These are phyloP conservation scores for Ecliptopera silaceata DNA, from an alignment of 2,888 invertebrate genomes.

Conservation along the genomic window DNA sequence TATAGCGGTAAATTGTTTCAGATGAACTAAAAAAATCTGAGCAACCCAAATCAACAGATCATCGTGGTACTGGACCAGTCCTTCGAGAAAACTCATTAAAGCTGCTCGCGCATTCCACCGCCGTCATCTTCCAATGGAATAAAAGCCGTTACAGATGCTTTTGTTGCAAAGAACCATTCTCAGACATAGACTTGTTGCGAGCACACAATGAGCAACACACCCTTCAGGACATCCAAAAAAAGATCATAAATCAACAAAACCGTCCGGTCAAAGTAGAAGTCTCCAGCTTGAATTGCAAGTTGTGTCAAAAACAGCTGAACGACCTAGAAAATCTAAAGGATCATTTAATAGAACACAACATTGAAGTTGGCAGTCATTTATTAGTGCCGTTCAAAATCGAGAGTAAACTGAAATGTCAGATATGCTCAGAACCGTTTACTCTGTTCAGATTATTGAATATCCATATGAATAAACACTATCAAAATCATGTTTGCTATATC, in stretches of 20 bases:
- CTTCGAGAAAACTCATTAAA: constrained; percentile 76
- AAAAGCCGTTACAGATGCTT: constrained; percentile 69
- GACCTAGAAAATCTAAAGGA: constrained; percentile 45
- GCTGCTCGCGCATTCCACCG: constrained; percentile 68
- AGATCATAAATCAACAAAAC: constrained; percentile 67
- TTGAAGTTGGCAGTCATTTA: constrained; percentile 56
- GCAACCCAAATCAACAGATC: constrained; percentile 33
- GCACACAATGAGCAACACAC: constrained; percentile 57
- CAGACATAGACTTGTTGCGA: constrained; percentile 53
- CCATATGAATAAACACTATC: constrained; percentile 71
- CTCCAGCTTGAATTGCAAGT: constrained; percentile 57
- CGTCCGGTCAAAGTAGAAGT: constrained; percentile 68
- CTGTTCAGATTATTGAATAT: constrained; percentile 64
- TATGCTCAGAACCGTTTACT: constrained; percentile 57
- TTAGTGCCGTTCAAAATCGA: constrained; percentile 67
- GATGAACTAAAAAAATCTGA: neutral
- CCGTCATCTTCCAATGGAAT: constrained; percentile 71
- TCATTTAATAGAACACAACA: constrained; percentile 55
- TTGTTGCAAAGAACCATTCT: constrained; percentile 67
- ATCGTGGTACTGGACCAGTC: constrained; percentile 58
- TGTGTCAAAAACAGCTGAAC: constrained; percentile 48
- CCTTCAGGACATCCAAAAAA: constrained; percentile 58
- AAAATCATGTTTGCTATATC: constrained; percentile 68
- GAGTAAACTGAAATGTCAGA: constrained; percentile 56
- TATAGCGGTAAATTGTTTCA: constrained; percentile 1